Conservation (phyloP, 2,888 invertebrate species). For the Cheilosia grossa region DNA sequence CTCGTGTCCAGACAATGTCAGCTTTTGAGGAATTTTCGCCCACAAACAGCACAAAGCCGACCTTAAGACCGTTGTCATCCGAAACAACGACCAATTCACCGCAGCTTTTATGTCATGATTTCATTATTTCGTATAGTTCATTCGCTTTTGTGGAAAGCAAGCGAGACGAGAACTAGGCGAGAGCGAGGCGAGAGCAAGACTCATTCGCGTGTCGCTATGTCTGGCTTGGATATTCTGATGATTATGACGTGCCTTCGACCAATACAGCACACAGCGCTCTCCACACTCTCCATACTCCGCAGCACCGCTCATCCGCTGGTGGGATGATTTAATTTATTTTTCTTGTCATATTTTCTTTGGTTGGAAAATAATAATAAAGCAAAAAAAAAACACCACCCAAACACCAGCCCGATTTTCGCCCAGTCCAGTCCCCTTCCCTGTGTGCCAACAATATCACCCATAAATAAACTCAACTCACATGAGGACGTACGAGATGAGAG, state of each 20-base stretch:
- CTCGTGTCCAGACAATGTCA: constrained; percentile 63
- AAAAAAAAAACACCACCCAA: not conserved
- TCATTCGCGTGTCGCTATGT: constrained; percentile 6
- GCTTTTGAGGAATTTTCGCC: constrained; percentile 57
- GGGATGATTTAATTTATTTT: constrained; percentile 69
- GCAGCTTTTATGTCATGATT: constrained; percentile 65
- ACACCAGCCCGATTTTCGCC: not conserved
- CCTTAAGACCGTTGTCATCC: constrained; percentile 39
- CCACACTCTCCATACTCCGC: not conserved
- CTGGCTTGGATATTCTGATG: constrained; percentile 37
- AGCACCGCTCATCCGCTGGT: constrained; percentile 46
- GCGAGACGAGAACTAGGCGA: not conserved
- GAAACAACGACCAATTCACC: constrained; percentile 66
- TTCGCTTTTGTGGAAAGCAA: constrained; percentile 40
- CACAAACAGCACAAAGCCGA: constrained; percentile 6
- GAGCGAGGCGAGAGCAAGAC: not conserved
- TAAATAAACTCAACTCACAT: constrained; percentile 67
- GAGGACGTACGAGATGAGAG: constrained; percentile 24
- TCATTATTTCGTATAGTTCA: constrained; percentile 58
- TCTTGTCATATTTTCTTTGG: constrained; percentile 26
- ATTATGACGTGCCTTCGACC: constrained; percentile 57
- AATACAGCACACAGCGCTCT: constrained; percentile 6
- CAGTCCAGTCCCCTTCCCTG: not conserved
- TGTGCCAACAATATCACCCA: constrained; percentile 42
- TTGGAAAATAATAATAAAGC: not conserved